Percentiles rank a stretch among this genome's conserved stretches.
Conservation (phyloP, 2,113 vertebrate species). For the Heterocephalus glaber region DNA sequence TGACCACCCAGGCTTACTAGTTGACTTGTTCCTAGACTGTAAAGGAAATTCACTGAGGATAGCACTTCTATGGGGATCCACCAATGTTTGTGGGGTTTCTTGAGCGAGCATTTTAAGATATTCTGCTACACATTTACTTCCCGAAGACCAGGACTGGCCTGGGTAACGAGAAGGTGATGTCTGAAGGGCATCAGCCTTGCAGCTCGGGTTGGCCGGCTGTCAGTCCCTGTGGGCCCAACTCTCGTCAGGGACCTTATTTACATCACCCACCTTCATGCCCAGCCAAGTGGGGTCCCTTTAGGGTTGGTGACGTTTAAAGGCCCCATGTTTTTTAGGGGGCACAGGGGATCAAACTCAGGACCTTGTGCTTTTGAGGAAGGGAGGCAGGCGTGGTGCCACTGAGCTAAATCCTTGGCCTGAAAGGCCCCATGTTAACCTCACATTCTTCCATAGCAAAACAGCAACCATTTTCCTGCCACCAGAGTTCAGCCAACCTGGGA, state of each 20-base stretch:
- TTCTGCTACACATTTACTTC: background rate
- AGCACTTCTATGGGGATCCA: background rate
- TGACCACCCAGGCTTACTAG: background rate
- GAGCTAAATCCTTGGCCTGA: too few species aligned
- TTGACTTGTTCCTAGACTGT: background rate
- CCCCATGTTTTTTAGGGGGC: too few species aligned
- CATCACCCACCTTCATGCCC: background rate
- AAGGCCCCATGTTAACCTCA: background rate
- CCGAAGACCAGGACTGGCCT: background rate
- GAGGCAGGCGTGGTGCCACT: too few species aligned
- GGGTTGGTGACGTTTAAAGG: background rate
- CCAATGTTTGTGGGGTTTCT: background rate
- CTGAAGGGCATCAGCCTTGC: too few species aligned
- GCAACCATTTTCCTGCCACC: background rate
- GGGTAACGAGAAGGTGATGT: background rate
- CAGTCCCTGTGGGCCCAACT: background rate
- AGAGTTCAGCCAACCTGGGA: background rate
- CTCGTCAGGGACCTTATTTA: background rate
- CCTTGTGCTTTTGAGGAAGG: too few species aligned
- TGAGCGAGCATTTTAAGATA: background rate
- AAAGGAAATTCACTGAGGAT: background rate
- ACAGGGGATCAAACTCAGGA: too few species aligned
- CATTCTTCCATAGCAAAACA: background rate
- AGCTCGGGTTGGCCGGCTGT: background rate
- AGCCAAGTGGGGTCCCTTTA: rapidly evolving